Conservation (phyloP, 2,888 invertebrate genomes). For the Dynastes maya region DNA sequence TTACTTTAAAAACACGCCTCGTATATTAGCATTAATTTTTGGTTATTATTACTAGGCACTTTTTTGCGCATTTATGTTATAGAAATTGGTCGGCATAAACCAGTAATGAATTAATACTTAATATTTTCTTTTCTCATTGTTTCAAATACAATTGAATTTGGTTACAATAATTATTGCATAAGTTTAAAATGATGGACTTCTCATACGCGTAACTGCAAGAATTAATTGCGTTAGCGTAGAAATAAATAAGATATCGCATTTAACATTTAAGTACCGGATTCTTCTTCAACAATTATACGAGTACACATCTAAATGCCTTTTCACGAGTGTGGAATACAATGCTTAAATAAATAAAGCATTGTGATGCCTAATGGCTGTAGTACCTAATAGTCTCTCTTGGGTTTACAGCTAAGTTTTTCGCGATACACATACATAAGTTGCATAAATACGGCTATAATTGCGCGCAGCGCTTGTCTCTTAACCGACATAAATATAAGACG, state of each 20-base stretch:
- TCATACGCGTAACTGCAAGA: neutral
- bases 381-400: neutral
- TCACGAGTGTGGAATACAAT: conserved; percentile 30
- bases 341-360: conserved; percentile 42
- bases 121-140: too few relatives aligned
- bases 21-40: too few relatives aligned
- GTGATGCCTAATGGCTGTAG: neutral
- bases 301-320: conserved; percentile 21
- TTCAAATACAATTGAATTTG: too few relatives aligned
- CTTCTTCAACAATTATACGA: conserved; percentile 12
- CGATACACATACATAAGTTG: conserved; percentile 29
- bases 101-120: too few relatives aligned
- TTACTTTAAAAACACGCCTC: too few relatives aligned
- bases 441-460: conserved; percentile 40
- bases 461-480: conserved; percentile 16
- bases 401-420: conserved; percentile 36
- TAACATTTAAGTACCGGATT: conserved; percentile 16
- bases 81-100: too few relatives aligned
- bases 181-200: too few relatives aligned
- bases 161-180: too few relatives aligned
- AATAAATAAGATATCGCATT: conserved; percentile 6
- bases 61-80: too few relatives aligned
- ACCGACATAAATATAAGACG: conserved; percentile 3
- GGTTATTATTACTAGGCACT: too few relatives aligned
- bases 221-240: neutral